Evolutionary conservation across 2,888 invertebrate genomes (phyloP).

Genomic region (Esperia sulphurella): DNA sequence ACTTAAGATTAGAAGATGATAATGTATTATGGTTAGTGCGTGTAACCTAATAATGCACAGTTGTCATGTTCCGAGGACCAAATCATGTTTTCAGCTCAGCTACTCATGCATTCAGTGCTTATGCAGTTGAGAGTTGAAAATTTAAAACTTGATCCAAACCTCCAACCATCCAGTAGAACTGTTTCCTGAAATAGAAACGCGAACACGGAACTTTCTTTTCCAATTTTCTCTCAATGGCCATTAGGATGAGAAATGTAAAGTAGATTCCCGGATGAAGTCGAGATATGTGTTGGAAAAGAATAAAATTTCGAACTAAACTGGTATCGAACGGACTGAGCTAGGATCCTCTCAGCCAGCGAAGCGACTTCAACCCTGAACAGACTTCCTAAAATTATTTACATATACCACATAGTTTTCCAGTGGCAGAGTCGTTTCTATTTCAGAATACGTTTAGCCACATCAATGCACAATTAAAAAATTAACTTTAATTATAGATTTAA

Average conservation of each 20-base stretch:
- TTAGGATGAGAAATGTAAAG: constrained; percentile 79
- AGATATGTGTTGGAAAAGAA: constrained; percentile 75
- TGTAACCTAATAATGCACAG: too few relatives aligned
- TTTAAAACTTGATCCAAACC: constrained; percentile 36
- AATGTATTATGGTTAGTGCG: too few relatives aligned
- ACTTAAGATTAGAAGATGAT: too few relatives aligned
- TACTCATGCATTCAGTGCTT: not conserved
- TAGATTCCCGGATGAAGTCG: constrained; percentile 72
- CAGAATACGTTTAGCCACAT: not conserved
- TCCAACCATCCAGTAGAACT: constrained; percentile 43
- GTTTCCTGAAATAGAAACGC: constrained; percentile 51
- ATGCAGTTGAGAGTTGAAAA: constrained; percentile 11
- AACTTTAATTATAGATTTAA: too few relatives aligned
- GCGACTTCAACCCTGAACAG: constrained; percentile 47
- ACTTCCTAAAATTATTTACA: constrained; percentile 41
- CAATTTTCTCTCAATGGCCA: constrained; percentile 78
- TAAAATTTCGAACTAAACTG: constrained; percentile 70
- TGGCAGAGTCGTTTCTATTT: not conserved
- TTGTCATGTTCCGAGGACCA: too few relatives aligned
- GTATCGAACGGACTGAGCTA: constrained; percentile 34
- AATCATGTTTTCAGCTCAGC: too few relatives aligned
- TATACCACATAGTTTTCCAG: constrained; percentile 28
- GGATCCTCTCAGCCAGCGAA: constrained; percentile 32
- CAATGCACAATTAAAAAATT: too few relatives aligned
- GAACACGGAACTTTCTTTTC: constrained; percentile 71